Base-by-base conservation (phyloP, 2,797 vertebrate species). In the Microctenopoma steveboyesi region DNA sequence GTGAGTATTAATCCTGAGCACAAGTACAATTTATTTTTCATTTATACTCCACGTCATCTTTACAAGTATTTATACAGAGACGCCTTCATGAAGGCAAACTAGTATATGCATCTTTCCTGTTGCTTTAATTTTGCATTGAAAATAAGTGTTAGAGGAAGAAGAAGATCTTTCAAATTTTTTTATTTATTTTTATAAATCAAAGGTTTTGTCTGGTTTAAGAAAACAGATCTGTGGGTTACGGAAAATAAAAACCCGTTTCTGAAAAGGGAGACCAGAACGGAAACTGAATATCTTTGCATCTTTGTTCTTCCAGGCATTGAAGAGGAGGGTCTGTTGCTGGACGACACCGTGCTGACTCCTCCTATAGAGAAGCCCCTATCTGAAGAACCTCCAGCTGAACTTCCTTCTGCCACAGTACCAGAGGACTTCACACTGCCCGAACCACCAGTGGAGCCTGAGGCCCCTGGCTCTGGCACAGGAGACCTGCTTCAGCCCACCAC, bases 281-380 rank as follows among this genome's bases (percentile, higher is more conserved):
- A 28, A 7, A 62, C 16, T 48, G 4, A 81, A 14, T 49, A 25
- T 59, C 16, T 43, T 61, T 45, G 69, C 5, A 4, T 76, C 35
- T 81, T 58, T 88, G 33, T 74, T 67, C 69, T 68, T 78, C 48
- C 30, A 91, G 91, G 78, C 69, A 79, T 92, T 49, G 75, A 82
- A 37, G 88, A 89, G 53, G 90, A 93, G 46, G 86, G 74, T 72
- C 71, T 92, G 64, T 15, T 91, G 60, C 58, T 85, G 16, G 76
- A 85, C 51, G 86, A 88, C 52, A 66, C 10, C 49, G 45, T 81
- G 43, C 77, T 76, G 72, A 74, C 57, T 64, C 39, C 72, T 39
- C 61, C 54, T 51, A 64, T 50, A 55, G 79, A 82, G 30, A 52
- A 4, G 35, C 56, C 45, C 15, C 59, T 39, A 37, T 39, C 56